Conservation (phyloP, 2,888 invertebrate species). For the Drosophila subsilvestris region DNA sequence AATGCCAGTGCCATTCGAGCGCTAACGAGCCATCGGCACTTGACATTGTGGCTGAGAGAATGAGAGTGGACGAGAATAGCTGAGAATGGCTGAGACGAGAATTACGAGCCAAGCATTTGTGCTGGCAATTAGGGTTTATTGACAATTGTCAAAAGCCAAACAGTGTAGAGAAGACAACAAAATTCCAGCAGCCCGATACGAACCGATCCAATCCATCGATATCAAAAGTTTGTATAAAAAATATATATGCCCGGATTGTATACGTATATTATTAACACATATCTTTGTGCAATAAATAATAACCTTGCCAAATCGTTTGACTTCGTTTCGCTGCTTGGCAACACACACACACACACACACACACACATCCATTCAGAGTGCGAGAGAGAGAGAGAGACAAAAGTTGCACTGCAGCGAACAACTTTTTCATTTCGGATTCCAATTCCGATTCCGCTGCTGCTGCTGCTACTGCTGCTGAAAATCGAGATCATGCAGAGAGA, state of each 20-base stretch:
- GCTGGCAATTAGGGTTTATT: conserved; percentile 45
- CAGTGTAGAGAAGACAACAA: conserved; percentile 2
- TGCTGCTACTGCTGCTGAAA: no score
- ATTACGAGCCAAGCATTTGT: conserved; percentile 23
- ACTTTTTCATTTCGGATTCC: conserved; percentile 22
- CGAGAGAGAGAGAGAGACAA: conserved; percentile 28
- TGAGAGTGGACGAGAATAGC: background rate
- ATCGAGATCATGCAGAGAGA: conserved; percentile 21
- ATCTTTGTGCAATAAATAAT: conserved; percentile 73
- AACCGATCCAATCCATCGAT: background rate
- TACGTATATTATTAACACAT: conserved; percentile 63
- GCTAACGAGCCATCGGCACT: conserved; percentile 60
- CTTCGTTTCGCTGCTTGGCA: conserved; percentile 60
- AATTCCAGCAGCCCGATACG: no score
- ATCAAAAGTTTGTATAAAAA: background rate
- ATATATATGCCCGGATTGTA: conserved; percentile 23
- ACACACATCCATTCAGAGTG: conserved; percentile 1
- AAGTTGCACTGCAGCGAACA: conserved; percentile 26
- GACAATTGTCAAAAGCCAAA: conserved; percentile 25
- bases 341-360: conserved; percentile 27
- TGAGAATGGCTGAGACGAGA: background rate
- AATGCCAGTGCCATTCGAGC: conserved; percentile 34
- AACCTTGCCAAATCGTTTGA: conserved; percentile 72
- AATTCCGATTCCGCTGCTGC: conserved; percentile 12
- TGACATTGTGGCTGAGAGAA: conserved; percentile 50